phyloP scores from a whole-genome alignment of 2,888 invertebrate species.

The Apamea monoglypha region DNA sequence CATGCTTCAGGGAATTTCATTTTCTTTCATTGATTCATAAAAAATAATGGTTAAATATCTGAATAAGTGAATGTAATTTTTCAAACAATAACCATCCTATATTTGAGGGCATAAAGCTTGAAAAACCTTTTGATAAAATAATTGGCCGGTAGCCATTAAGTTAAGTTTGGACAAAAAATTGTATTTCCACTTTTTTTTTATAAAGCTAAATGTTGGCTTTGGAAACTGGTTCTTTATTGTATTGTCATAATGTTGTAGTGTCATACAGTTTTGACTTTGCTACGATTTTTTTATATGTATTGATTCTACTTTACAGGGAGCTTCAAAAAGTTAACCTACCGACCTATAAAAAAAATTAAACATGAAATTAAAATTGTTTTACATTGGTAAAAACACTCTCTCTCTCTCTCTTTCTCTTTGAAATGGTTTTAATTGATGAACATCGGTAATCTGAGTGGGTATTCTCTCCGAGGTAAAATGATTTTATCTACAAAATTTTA shows the following conservation, averaged over 20 bases:
- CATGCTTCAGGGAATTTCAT: background rate
- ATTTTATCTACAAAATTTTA: background rate
- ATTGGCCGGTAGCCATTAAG: background rate
- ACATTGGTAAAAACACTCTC: no score
- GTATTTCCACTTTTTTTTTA: no score
- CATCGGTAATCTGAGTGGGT: background rate
- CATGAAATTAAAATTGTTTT: background rate
- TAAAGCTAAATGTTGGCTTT: no score
- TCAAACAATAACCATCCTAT: background rate
- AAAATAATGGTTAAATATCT: background rate
- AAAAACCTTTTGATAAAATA: constrained; percentile 13
- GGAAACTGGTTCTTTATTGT: no score
- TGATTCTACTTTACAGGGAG: no score
- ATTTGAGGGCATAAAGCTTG: background rate
- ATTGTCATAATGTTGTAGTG: no score
- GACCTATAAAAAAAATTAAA: no score
- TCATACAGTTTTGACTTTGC: no score
- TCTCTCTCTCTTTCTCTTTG: background rate
- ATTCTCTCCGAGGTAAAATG: background rate
- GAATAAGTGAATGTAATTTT: background rate
- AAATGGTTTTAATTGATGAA: background rate
- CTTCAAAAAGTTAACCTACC: no score
- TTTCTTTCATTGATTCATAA: background rate
- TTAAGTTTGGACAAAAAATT: background rate
- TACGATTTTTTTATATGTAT: no score